A percentile compares a stretch with the other conserved stretches of the same genome.
Evolutionary conservation across 2,888 invertebrate genomes (phyloP).

Genomic region (Xestoiulus laeticollis): DNA sequence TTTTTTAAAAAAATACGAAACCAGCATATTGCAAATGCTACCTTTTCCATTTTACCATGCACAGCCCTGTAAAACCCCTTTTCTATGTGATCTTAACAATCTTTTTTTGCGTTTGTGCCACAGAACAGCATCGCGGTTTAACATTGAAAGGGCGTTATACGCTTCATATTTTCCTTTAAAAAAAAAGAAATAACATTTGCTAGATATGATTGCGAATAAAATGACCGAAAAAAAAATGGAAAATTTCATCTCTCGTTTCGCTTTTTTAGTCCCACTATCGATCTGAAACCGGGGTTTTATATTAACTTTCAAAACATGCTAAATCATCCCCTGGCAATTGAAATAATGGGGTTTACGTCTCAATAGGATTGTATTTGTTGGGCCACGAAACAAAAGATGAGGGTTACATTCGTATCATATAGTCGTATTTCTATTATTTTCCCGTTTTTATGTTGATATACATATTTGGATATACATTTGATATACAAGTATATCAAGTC

Average conservation of each 20-base stretch:
- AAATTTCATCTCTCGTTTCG: not conserved
- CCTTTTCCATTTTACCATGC: not conserved
- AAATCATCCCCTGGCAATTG: constrained; percentile 18
- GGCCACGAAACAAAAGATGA: not conserved
- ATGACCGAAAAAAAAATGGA: not conserved
- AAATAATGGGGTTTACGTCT: not conserved
- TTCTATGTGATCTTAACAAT: constrained; percentile 10
- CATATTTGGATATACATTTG: too few species aligned
- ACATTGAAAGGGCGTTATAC: not conserved
- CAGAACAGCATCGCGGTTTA: not conserved
- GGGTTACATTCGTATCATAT: too few species aligned
- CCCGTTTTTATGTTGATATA: too few species aligned
- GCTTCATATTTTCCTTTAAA: not conserved
- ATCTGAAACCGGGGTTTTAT: not conserved
- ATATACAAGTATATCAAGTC: too few species aligned
- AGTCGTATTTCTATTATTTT: too few species aligned
- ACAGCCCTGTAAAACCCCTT: not conserved
- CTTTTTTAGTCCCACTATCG: not conserved
- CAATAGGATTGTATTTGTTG: not conserved
- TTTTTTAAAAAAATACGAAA: not conserved
- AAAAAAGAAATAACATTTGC: constrained; percentile 4
- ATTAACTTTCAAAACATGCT: not conserved
- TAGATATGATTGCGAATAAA: not conserved
- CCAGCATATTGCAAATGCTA: not conserved
- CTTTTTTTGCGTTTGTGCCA: not conserved